phyloP scores from a whole-genome alignment of 2,113 vertebrate genomes.

The Heptranchias perlo region DNA sequence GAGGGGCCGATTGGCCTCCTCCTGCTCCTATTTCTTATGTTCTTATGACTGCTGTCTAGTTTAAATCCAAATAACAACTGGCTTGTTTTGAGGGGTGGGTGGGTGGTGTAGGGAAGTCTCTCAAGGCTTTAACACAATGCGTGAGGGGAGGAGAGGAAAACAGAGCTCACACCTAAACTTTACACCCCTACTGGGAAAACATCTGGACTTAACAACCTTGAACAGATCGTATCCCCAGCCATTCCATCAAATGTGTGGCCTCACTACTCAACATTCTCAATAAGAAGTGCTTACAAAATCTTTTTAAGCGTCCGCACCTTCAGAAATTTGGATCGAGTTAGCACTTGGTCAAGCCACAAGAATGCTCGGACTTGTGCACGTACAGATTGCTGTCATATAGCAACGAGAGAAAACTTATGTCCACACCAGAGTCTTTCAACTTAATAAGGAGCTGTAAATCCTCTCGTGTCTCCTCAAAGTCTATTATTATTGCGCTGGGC shows the following conservation, averaged over 20 bases:
- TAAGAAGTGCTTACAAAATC: neutral
- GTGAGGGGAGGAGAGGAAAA: neutral
- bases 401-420: neutral
- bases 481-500: neutral
- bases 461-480: neutral
- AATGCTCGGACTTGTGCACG: neutral
- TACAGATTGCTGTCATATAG: neutral
- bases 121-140: neutral
- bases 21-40: too few species aligned
- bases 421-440: neutral
- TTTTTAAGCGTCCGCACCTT: neutral
- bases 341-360: neutral
- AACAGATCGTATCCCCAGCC: too few species aligned
- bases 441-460: slow-evolving; percentile 21
- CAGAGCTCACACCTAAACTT: neutral
- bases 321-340: neutral
- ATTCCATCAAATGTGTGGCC: neutral
- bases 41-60: neutral
- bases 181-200: neutral
- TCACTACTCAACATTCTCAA: neutral
- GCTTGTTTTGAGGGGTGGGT: neutral
- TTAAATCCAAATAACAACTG: neutral
- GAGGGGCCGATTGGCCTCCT: too few species aligned
- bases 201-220: neutral
- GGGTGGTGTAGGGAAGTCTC: neutral